A percentile compares a stretch with the other conserved stretches of the same genome.
phyloP scores from a whole-genome alignment of 2,888 invertebrate genomes.

The Tachina fera region DNA sequence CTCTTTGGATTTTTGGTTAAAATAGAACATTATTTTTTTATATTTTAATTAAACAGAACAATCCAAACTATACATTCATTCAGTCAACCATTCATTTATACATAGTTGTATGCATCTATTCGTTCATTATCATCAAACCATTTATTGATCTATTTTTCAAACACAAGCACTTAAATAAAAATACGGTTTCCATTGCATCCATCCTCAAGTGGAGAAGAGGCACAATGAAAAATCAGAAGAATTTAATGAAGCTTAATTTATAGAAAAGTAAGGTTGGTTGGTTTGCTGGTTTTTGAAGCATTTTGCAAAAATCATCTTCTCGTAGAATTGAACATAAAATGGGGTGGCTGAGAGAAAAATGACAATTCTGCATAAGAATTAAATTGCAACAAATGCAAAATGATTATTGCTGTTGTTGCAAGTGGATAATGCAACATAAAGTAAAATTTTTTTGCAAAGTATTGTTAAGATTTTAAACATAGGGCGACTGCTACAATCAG shows the following conservation, averaged over 20 bases:
- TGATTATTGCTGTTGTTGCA: constrained; percentile 44
- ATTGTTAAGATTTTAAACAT: background rate
- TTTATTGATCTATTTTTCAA: constrained; percentile 49
- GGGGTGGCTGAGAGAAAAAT: constrained; percentile 4
- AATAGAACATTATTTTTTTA: constrained; percentile 4
- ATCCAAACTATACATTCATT: constrained; percentile 24
- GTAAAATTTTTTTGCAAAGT: background rate
- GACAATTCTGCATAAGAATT: constrained; percentile 33
- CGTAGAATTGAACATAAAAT: constrained; percentile 25
- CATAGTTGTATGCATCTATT: constrained; percentile 15
- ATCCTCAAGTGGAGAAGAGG: constrained; percentile 42
- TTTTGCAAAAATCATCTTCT: constrained; percentile 45
- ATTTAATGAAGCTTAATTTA: constrained; percentile 69
- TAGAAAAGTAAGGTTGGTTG: constrained; percentile 49
- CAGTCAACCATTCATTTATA: constrained; percentile 13
- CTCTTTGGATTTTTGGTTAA: background rate
- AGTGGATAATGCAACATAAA: constrained; percentile 36
- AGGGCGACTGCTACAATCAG: background rate
- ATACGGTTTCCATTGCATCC: constrained; percentile 52
- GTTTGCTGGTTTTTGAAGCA: constrained; percentile 33
- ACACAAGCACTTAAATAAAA: constrained; percentile 47
- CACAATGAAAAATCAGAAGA: constrained; percentile 61
- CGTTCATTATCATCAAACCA: constrained; percentile 42
- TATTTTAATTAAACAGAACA: constrained; percentile 25
- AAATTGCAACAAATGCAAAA: constrained; percentile 68